These are phyloP conservation scores for Paraescarpia echinospica DNA, from an alignment of 1,140 invertebrate species.

Conservation along the genomic window DNA sequence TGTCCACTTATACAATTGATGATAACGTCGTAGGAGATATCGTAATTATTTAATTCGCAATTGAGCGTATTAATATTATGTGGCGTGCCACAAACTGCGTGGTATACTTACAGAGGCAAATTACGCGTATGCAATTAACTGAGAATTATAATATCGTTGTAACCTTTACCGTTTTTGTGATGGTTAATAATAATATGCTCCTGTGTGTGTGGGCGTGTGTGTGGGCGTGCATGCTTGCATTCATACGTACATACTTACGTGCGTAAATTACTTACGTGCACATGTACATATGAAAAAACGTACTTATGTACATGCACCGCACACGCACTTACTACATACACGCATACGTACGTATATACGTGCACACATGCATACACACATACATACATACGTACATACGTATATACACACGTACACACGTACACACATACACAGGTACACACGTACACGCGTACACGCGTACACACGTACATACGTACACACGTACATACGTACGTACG, in stretches of 20 bases:
- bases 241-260: too few relatives aligned
- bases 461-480: conserved; percentile 1
- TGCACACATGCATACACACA: too few relatives aligned
- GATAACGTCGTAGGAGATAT: background rate
- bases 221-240: background rate
- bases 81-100: background rate
- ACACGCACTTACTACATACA: too few relatives aligned
- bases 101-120: background rate
- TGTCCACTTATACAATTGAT: background rate
- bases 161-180: background rate
- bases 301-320: too few relatives aligned
- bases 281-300: too few relatives aligned
- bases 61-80: background rate
- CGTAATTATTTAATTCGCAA: background rate
- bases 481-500: too few relatives aligned
- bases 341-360: too few relatives aligned
- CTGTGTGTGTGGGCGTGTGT: conserved; percentile 18
- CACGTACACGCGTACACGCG: too few relatives aligned
- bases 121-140: background rate
- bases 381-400: too few relatives aligned
- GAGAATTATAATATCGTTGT: background rate
- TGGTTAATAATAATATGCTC: background rate
- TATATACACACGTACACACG: too few relatives aligned
- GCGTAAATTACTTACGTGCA: too few relatives aligned
- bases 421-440: too few relatives aligned